These are phyloP conservation scores for Molanna angustata DNA, from an alignment of 2,888 invertebrate genomes.

Conservation along the genomic window DNA sequence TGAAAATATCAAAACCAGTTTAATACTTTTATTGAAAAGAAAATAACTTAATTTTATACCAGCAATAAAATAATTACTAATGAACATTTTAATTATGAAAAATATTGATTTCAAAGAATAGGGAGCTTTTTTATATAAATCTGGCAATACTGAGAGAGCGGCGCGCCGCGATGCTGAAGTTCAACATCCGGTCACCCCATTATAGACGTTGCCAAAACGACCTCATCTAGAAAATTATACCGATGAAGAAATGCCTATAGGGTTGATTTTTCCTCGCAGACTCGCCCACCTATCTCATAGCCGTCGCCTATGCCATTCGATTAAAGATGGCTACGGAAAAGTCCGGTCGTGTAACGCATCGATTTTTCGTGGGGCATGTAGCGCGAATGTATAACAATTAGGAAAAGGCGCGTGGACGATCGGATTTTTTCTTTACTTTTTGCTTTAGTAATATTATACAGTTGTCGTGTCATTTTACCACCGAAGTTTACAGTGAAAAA, in stretches of 20 bases:
- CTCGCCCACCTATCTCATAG: constrained; percentile 8
- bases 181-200: constrained; percentile 15
- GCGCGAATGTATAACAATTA: constrained; percentile 23
- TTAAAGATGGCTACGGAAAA: constrained; percentile 29
- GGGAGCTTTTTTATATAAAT: constrained; percentile 8
- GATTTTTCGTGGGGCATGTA: constrained; percentile 28
- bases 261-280: constrained; percentile 19
- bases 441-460: constrained; percentile 4
- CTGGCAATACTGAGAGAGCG: constrained; percentile 18
- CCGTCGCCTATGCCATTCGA: constrained; percentile 21
- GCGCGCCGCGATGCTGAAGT: constrained; percentile 18
- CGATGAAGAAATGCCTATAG: constrained; percentile 15
- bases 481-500: constrained; percentile 5
- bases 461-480: constrained; percentile 2
- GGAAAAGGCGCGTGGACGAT: constrained; percentile 18
- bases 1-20: no score
- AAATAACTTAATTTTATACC: no score
- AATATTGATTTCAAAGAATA: constrained; percentile 1
- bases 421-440: constrained; percentile 22
- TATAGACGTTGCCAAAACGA: constrained; percentile 15
- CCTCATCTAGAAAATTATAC: constrained; percentile 12
- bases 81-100: no score
- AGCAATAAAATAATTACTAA: no score
- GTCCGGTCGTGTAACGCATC: constrained; percentile 26
- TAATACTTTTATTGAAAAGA: no score